phyloP scores from a whole-genome alignment of 35 echinoderm and acorn worm species.

The Lytechinus pictus region DNA sequence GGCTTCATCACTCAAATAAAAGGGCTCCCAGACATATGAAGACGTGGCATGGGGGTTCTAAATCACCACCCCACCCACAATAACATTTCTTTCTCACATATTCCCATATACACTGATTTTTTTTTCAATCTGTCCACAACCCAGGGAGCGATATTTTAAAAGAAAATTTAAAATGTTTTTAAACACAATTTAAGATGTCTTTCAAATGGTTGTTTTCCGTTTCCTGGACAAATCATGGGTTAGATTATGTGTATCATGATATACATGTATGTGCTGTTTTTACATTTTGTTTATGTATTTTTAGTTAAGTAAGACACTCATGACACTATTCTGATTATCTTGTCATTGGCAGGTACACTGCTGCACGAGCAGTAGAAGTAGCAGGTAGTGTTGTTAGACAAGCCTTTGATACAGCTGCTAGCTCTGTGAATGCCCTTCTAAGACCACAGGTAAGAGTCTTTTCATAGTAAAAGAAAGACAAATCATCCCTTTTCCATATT shows the following conservation, averaged over 20 bases:
- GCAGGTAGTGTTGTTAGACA: constrained; percentile 73
- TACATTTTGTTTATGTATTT: not conserved
- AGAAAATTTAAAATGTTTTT: no score
- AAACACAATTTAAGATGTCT: no score
- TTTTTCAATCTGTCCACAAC: no score
- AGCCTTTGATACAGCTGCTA: constrained; percentile 79
- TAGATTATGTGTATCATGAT: no score
- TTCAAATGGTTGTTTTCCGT: no score
- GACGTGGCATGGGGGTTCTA: no score
- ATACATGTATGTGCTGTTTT: not conserved
- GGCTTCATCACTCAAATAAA: no score
- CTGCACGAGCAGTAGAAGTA: constrained; percentile 66
- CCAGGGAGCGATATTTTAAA: not conserved
- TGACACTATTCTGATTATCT: not conserved
- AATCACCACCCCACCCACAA: no score
- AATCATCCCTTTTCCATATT: not conserved
- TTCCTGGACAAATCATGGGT: no score
- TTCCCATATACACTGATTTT: no score
- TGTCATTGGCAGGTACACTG: constrained; percentile 61
- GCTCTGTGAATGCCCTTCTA: constrained; percentile 68
- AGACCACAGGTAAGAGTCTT: constrained; percentile 52
- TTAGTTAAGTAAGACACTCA: not conserved
- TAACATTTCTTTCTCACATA: no score
- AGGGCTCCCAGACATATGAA: no score
- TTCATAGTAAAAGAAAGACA: not conserved